These are phyloP conservation scores for Pocillopora damicornis DNA, from an alignment of 64 coral and sea anemone species.

Conservation along the genomic window DNA sequence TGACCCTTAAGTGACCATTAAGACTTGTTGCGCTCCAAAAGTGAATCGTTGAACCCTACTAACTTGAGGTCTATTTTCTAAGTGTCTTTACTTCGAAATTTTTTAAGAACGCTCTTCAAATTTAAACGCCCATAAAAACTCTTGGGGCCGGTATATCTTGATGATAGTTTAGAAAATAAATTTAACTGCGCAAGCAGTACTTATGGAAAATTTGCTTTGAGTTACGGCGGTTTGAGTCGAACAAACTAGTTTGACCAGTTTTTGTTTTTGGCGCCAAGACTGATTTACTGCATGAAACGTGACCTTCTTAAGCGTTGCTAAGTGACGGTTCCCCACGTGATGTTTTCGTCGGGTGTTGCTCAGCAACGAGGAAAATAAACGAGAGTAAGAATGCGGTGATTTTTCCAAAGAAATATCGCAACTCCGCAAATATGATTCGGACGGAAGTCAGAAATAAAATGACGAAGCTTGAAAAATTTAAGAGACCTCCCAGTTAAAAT, in stretches of 20 bases:
- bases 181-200: background rate
- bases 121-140: background rate
- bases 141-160: background rate
- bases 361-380: background rate
- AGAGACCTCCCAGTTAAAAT: background rate
- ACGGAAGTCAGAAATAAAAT: background rate
- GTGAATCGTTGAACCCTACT: conserved; percentile 1
- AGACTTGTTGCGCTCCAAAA: background rate
- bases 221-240: background rate
- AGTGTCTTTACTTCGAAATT: conserved; percentile 10
- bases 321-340: background rate
- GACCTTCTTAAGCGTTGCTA: conserved; percentile 9
- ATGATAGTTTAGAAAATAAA: background rate
- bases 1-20: conserved; percentile 24
- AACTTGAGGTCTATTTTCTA: background rate
- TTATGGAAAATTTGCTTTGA: background rate
- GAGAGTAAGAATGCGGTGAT: background rate
- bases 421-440: background rate
- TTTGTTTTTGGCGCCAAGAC: conserved; percentile 8
- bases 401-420: background rate
- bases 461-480: background rate
- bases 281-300: background rate
- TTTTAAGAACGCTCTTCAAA: background rate
- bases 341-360: conserved; percentile 14
- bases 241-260: background rate